Conservation (phyloP, 2,113 vertebrate species). For the Rousettus leschenaultii region DNA sequence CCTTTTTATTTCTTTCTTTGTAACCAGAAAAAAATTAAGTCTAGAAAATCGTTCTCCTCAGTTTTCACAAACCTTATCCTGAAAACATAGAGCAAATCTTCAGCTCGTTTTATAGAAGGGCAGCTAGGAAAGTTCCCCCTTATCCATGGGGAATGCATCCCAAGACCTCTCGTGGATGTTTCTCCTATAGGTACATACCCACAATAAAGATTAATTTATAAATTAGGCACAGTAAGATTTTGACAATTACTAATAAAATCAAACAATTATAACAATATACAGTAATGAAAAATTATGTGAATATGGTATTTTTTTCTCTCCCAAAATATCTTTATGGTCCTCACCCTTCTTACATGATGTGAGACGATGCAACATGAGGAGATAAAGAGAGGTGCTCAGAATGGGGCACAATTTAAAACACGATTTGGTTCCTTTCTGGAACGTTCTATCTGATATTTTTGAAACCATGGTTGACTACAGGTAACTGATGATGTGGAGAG, state of each 20-base stretch:
- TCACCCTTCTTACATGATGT: too few relatives aligned
- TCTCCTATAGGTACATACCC: too few relatives aligned
- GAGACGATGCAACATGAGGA: too few relatives aligned
- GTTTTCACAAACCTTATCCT: not conserved
- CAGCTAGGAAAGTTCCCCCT: not conserved
- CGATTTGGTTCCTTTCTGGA: too few relatives aligned
- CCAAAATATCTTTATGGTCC: too few relatives aligned
- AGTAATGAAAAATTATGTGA: not conserved
- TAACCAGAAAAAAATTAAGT: not conserved
- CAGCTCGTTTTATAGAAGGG: not conserved
- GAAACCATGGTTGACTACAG: too few relatives aligned
- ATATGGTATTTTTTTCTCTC: too few relatives aligned
- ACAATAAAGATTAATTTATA: not conserved
- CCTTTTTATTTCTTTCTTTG: slow-evolving; percentile 27
- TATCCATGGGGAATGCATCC: too few relatives aligned
- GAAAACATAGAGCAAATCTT: not conserved
- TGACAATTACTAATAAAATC: not conserved
- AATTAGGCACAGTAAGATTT: not conserved
- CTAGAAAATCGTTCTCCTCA: not conserved
- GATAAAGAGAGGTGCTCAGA: too few relatives aligned
- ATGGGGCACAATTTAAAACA: too few relatives aligned
- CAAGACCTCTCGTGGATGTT: not conserved
- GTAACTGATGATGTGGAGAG: too few relatives aligned
- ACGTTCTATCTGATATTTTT: too few relatives aligned
- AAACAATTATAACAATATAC: not conserved